Base-by-base conservation (phyloP, 2,888 invertebrate genomes). In the Phyllotreta cruciferae region DNA sequence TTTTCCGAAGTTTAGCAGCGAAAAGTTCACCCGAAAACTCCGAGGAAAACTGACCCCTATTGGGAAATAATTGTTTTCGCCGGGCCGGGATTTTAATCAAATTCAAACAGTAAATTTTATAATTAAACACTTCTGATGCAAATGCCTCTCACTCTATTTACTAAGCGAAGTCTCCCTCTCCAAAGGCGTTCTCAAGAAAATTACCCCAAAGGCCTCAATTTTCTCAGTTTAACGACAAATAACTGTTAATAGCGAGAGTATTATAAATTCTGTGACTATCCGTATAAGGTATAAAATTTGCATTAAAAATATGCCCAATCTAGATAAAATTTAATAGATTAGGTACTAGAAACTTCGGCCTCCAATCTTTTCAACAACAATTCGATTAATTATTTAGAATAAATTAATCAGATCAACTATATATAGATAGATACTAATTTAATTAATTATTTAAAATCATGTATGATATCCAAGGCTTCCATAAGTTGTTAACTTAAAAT, bases 31-130 rank as follows among this genome's bases (percentile, higher is more conserved):
- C 35, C 35, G 39, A 50, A 36, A 49, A 24, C 24, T 34, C 11
- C 10, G 10, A 11, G 10, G 5, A 41, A 41, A 42, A 53, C 44
- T 60, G 52, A 60, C 60, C 52, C 44, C 52, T 53, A 60, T 60
- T 44, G 37, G 53, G 53, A 44, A 53, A 42, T 60, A 24, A 60
- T 44, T 60, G 60, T 60, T 60, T 60, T 53, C 35, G 11, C 52
- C 42, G 53, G 36, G 52, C 44, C 44, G 8, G 44, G 49, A 36
- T 53, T 52, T 60, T 60, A 60, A 60, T 60, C 42, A 60, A 60
- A 60, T 60, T 60, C 52, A 52, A 60, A 60, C 60, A 60, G 44
- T 53, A 53, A 60, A 60, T 60, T 60, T 60, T 44, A 60, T 60
- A 60, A 60, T 60, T 36, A 52, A 60, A 36, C 58, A 60, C 36